Conservation (phyloP, 2,113 vertebrate species). For the Muntiacus reevesi region DNA sequence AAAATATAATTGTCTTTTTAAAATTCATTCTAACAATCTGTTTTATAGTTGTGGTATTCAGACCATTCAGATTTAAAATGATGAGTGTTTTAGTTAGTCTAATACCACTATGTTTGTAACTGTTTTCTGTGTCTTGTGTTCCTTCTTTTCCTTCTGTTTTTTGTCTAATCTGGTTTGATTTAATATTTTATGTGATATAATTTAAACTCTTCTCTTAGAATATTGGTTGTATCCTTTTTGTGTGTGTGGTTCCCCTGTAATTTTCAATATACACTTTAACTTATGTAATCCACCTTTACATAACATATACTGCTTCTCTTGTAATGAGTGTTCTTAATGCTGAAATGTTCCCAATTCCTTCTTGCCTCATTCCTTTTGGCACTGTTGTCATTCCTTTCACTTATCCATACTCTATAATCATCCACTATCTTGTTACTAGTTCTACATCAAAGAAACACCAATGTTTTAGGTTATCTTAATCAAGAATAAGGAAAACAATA, state of each 20-base stretch:
- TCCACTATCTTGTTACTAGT: background rate
- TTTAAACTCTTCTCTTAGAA: background rate
- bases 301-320: background rate
- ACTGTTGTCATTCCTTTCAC: background rate
- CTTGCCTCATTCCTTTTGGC: background rate
- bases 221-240: background rate
- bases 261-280: background rate
- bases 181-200: background rate
- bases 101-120: background rate
- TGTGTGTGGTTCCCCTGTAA: background rate
- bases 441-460: background rate
- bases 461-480: background rate
- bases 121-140: background rate
- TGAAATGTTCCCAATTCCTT: background rate
- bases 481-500: background rate
- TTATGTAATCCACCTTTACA: background rate
- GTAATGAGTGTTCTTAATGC: background rate
- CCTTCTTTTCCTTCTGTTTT: background rate
- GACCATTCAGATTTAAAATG: background rate
- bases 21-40: background rate
- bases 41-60: background rate
- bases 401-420: background rate
- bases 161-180: background rate
- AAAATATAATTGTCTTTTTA: background rate
- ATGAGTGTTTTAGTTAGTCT: background rate